Conservation (phyloP, 2,113 vertebrate genomes). For the Osmerus eperlanus region DNA sequence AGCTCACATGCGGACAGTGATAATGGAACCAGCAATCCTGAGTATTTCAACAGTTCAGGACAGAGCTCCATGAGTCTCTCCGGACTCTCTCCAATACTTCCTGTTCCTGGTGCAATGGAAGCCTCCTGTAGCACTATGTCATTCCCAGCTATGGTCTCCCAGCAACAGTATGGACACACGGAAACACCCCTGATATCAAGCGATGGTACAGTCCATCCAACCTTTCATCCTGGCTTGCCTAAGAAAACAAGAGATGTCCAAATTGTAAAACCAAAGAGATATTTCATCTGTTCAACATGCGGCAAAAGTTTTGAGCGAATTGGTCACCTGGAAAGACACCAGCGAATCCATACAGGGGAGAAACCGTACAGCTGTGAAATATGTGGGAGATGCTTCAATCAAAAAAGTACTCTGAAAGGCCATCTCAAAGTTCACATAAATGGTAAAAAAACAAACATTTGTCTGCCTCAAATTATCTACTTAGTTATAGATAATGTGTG, state of each 20-base stretch:
- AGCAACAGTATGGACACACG: constrained; percentile 17
- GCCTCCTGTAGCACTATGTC: constrained; percentile 42
- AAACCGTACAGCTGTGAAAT: constrained; percentile 62
- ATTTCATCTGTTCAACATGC: constrained; percentile 65
- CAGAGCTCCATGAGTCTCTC: constrained; percentile 30
- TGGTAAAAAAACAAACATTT: background rate
- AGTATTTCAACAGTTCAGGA: constrained; percentile 18
- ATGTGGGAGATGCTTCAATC: constrained; percentile 60
- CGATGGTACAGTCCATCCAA: background rate
- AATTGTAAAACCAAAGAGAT: constrained; percentile 53
- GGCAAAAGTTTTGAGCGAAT: constrained; percentile 64
- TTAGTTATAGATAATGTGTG: too few species aligned
- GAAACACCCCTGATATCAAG: constrained; percentile 6
- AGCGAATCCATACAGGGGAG: constrained; percentile 65
- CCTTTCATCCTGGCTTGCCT: background rate
- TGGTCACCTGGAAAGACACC: constrained; percentile 62
- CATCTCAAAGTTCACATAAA: constrained; percentile 61
- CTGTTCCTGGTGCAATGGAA: constrained; percentile 16
- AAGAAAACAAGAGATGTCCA: constrained; percentile 25
- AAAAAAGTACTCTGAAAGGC: constrained; percentile 66
- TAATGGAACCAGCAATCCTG: constrained; percentile 16
- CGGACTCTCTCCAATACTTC: constrained; percentile 10
- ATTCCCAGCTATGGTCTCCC: constrained; percentile 36
- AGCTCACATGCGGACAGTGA: constrained; percentile 33
- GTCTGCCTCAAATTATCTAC: too few species aligned